These are phyloP conservation scores for Rhynchophorus ferrugineus DNA, from an alignment of 1,140 invertebrate genomes.

Conservation along the genomic window DNA sequence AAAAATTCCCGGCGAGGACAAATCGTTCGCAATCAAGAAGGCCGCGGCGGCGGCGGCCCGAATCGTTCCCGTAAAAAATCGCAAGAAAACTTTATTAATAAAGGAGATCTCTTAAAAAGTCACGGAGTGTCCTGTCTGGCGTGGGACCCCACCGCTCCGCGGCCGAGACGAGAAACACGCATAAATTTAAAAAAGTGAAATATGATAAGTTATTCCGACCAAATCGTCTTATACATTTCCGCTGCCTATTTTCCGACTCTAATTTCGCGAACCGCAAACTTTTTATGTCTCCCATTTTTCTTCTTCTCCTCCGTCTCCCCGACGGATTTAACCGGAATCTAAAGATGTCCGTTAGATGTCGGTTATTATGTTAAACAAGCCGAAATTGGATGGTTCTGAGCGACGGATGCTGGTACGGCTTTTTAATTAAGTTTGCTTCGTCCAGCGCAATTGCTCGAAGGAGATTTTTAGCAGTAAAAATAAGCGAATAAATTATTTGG, in stretches of 20 bases:
- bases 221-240: conserved; percentile 25
- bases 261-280: conserved; percentile 25
- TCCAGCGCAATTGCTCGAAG: too few relatives aligned
- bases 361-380: conserved; percentile 15
- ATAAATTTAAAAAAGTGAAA: conserved; percentile 26
- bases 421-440: too few relatives aligned
- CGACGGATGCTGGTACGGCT: too few relatives aligned
- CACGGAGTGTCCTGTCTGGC: conserved; percentile 5
- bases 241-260: conserved; percentile 22
- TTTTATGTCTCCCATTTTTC: conserved; percentile 23
- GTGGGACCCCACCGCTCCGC: not conserved
- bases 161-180: conserved; percentile 10
- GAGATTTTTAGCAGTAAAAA: too few relatives aligned
- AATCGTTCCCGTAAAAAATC: conserved; percentile 19
- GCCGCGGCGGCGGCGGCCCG: too few relatives aligned
- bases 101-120: conserved; percentile 13
- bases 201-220: conserved; percentile 23
- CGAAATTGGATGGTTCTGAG: not conserved
- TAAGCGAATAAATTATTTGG: too few relatives aligned
- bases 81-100: conserved; percentile 23
- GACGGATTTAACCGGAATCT: conserved; percentile 10
- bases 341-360: conserved; percentile 9
- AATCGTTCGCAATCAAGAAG: conserved; percentile 3
- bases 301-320: conserved; percentile 11
- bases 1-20: not conserved